phyloP scores from a whole-genome alignment of 2,113 vertebrate species.

The Fukomys damarensis region DNA sequence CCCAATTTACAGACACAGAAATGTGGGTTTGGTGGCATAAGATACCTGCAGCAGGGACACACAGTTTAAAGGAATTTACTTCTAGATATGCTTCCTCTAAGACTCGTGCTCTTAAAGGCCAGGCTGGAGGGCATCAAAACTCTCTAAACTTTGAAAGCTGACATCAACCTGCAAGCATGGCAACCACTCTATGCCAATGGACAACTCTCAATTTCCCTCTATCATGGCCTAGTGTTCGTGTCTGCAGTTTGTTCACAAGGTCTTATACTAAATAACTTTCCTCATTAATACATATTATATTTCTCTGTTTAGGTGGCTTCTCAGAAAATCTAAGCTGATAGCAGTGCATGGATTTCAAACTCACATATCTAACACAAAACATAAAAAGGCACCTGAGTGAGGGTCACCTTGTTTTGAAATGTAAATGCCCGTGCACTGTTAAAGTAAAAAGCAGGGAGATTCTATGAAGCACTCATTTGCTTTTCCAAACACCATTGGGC shows the following conservation, averaged over 20 bases:
- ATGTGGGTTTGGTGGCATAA: not conserved
- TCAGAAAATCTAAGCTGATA: constrained; percentile 42
- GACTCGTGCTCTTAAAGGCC: accelerated
- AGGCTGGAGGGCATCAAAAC: not conserved
- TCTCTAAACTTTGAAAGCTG: not conserved
- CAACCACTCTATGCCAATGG: accelerated
- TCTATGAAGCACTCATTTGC: constrained; percentile 30
- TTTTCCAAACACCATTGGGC: not conserved
- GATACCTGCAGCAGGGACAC: not conserved
- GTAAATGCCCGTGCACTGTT: not conserved
- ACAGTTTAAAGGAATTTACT: not conserved
- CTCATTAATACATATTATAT: constrained; percentile 71
- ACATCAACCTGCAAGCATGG: not conserved
- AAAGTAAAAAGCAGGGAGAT: constrained; percentile 50
- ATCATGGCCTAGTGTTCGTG: not conserved
- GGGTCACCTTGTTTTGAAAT: constrained; percentile 54
- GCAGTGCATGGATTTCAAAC: not conserved
- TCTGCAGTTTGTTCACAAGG: constrained; percentile 35
- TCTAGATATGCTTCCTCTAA: not conserved
- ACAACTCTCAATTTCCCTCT: not conserved
- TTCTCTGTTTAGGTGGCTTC: constrained; percentile 47
- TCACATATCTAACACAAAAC: constrained; percentile 21
- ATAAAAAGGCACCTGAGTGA: not conserved
- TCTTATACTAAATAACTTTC: constrained; percentile 42
- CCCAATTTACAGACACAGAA: not conserved